phyloP scores from a whole-genome alignment of 2,113 vertebrate species.

The Pelmatolapia mariae region DNA sequence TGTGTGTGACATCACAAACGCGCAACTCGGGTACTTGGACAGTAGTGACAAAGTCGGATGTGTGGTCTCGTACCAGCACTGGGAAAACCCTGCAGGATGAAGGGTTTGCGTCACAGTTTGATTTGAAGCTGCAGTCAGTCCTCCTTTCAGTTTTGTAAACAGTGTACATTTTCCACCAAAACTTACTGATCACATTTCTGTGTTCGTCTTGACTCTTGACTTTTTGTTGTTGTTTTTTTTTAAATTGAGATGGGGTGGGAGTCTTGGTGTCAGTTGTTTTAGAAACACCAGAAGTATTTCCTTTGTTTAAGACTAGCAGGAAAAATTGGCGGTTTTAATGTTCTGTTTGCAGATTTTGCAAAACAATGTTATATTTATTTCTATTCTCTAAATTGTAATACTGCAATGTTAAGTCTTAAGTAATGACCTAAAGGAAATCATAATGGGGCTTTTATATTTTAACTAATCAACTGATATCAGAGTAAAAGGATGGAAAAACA shows the following conservation, averaged over 20 bases:
- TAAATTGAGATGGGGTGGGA: background rate
- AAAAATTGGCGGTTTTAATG: background rate
- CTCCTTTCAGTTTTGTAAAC: background rate
- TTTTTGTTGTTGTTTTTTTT: background rate
- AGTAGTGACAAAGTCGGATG: background rate
- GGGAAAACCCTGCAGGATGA: background rate
- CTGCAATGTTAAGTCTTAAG: background rate
- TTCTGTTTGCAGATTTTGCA: background rate
- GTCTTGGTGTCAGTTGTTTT: background rate
- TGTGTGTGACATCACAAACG: accelerated
- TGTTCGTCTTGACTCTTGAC: background rate
- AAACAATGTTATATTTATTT: conserved; percentile 3
- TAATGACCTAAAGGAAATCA: background rate
- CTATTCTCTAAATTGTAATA: background rate
- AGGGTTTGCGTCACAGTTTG: background rate
- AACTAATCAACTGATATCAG: background rate
- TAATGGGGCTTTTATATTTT: background rate
- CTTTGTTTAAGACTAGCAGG: background rate
- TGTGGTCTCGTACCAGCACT: background rate
- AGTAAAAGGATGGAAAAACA: background rate
- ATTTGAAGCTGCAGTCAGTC: background rate
- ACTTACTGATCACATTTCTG: background rate
- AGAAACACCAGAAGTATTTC: background rate
- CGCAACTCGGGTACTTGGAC: background rate
- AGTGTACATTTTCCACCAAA: background rate